Evolutionary conservation across 2,888 invertebrate genomes (phyloP), one percentile per base, ranked within the genome.

Genomic region (Malacosoma neustria): DNA sequence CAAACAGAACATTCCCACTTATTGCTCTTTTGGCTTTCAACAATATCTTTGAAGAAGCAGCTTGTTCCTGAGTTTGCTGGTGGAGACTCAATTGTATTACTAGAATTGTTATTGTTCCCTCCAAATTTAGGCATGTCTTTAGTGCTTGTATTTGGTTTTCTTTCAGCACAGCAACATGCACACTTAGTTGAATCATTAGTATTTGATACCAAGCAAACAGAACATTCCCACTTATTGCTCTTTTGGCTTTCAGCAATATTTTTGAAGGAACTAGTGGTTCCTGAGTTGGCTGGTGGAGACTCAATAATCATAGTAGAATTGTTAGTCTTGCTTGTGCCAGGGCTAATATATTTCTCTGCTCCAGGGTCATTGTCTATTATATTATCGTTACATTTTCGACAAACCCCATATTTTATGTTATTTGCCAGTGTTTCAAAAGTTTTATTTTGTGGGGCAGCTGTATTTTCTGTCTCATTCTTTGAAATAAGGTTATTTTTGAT

Each of bases 371-470:
- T 75, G 15, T 48, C 49, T 3, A 72, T 59, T 65, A 62, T 69
- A 45, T 74, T 75, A 11, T 59, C 59, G 2, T 46, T 44, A 50
- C 74, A 76, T 42, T 64, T 64, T 73, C 74, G 75, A 41, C n/a
- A n/a, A n/a, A n/a, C n/a, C n/a, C n/a, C n/a, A n/a, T n/a, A n/a
- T n/a, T n/a, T n/a, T n/a, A n/a, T n/a, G n/a, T n/a, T n/a, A n/a
- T n/a, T n/a, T n/a, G 61, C 70, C 1, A 51, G 42, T 4, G 48
- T 38, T 5, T 51, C 46, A 22, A 36, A 40, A 1, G 41, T 9
- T 30, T 51, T 51, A 4, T 43, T 31, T 9, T 39, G 14, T 7
- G 41, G 4, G 1, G 36, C 11, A 22, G 32, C 30, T 14, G 38
- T 34, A 36, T 41, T 49, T 14, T 49, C 54, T 12, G 30, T 33